Percentiles rank a stretch among this genome's conserved stretches.
Conservation (phyloP, 1,140 invertebrate genomes). For the Aphelinus atriplicis region DNA sequence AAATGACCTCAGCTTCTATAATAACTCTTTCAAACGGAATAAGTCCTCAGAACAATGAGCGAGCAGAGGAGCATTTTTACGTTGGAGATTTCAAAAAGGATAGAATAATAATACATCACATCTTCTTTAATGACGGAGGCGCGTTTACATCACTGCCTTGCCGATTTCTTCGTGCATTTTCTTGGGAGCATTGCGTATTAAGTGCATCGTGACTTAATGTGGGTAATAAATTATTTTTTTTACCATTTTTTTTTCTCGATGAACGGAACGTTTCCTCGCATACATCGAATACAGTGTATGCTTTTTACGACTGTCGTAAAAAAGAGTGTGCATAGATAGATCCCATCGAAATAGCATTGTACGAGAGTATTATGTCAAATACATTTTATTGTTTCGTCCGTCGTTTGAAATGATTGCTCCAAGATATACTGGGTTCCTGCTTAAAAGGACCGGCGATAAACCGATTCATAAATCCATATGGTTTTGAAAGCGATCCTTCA, state of each 20-base stretch:
- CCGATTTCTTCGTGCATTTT: conserved; percentile 23
- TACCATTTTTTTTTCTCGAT: conserved; percentile 28
- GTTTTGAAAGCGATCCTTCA: neutral
- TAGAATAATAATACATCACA: conserved; percentile 32
- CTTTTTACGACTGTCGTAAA: conserved; percentile 38
- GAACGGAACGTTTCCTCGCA: neutral
- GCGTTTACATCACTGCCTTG: conserved; percentile 24
- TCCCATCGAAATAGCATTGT: conserved; percentile 22
- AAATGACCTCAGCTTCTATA: neutral
- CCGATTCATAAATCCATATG: conserved; percentile 14
- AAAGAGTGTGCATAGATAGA: conserved; percentile 10
- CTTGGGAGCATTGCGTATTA: conserved; percentile 26
- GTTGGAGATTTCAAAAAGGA: conserved; percentile 22
- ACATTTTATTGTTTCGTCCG: conserved; percentile 18
- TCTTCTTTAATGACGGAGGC: conserved; percentile 33
- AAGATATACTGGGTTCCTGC: neutral
- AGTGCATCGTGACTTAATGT: conserved; percentile 28
- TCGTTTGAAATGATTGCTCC: neutral
- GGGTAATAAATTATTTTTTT: conserved; percentile 38
- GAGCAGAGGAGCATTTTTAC: conserved; percentile 31
- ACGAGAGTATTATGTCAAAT: conserved; percentile 15
- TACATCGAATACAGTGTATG: conserved; percentile 13
- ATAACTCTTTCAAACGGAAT: conserved; percentile 2
- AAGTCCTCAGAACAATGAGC: neutral
- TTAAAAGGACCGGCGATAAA: neutral